Evolutionary conservation across 1,140 invertebrate species (phyloP).

Genomic region (Trachymyrmex cornetzi): DNA sequence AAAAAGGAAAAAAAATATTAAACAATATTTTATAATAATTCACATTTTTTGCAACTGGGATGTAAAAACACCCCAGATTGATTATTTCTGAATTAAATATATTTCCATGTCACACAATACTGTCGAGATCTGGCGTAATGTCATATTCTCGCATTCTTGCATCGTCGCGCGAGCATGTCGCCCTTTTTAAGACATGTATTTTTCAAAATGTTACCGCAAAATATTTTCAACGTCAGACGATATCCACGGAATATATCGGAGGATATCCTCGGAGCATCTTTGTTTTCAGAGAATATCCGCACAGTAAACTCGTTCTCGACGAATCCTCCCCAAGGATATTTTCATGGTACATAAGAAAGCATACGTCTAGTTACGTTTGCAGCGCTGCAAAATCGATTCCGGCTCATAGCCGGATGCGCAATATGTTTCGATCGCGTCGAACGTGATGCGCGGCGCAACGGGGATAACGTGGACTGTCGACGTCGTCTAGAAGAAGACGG

Average conservation of each 20-base stretch:
- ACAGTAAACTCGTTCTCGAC: neutral
- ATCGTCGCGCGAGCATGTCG: neutral
- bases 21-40: no score
- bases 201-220: constrained; percentile 17
- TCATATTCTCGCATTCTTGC: neutral
- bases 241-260: neutral
- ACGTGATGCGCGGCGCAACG: neutral
- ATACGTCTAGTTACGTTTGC: neutral
- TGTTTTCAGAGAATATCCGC: constrained; percentile 20
- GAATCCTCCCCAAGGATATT: constrained; percentile 30
- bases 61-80: no score
- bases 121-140: neutral
- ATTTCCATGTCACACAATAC: neutral
- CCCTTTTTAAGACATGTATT: neutral
- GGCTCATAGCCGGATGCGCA: constrained; percentile 6
- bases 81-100: no score
- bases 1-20: no score
- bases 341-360: neutral
- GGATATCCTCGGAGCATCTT: constrained; percentile 15
- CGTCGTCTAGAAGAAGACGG: constrained; percentile 16
- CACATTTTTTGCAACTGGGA: no score
- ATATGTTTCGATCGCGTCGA: constrained; percentile 11
- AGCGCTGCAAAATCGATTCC: constrained; percentile 18
- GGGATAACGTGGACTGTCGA: neutral
- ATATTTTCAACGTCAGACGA: neutral